Evolutionary conservation across 1,140 invertebrate species (phyloP).

Genomic region (Cydia strobilella): DNA sequence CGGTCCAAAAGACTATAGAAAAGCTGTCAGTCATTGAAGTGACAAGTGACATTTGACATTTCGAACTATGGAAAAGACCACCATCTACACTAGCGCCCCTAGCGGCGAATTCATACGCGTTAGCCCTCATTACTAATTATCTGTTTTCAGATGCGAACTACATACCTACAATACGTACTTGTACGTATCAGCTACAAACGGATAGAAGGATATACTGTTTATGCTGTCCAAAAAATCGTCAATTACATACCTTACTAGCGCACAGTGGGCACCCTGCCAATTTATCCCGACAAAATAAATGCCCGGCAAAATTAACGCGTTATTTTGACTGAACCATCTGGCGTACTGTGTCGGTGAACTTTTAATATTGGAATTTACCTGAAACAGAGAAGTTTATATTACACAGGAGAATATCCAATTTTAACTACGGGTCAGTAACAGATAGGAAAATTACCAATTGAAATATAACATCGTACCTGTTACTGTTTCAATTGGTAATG

Average conservation of each 20-base stretch:
- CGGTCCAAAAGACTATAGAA: no score
- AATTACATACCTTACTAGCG: slow-evolving; percentile 33
- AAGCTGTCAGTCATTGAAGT: no score
- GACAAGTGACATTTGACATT: no score
- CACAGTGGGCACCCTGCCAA: slow-evolving; percentile 53
- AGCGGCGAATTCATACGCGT: no score
- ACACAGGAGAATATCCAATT: slow-evolving; percentile 33
- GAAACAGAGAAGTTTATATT: slow-evolving; percentile 39
- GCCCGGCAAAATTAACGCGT: slow-evolving; percentile 49
- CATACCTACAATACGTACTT: background rate
- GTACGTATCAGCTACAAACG: background rate
- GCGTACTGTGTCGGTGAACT: background rate
- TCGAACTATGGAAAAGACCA: no score
- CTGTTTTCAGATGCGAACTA: no score
- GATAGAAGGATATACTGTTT: background rate
- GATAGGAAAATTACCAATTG: background rate
- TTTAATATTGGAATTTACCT: slow-evolving; percentile 1
- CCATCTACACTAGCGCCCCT: no score
- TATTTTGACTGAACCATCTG: slow-evolving; percentile 34
- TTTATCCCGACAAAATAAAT: slow-evolving; percentile 50
- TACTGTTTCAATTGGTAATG: no score
- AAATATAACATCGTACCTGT: no score
- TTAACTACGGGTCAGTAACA: background rate
- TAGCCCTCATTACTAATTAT: no score
- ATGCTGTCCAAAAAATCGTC: background rate